Conservation (phyloP, 1,140 invertebrate genomes). For the Drosophila elegans region DNA sequence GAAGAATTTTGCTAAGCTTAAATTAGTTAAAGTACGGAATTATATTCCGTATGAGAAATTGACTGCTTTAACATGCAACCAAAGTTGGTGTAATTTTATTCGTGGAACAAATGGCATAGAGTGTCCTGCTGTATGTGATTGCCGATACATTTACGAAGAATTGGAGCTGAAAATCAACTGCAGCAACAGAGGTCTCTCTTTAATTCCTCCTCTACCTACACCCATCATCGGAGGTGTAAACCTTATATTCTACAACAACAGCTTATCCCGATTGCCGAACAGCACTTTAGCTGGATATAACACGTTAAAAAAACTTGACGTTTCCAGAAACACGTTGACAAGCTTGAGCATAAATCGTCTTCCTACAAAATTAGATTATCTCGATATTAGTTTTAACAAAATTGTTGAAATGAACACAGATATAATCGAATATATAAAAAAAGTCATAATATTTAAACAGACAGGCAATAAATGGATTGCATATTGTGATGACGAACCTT, state of each 20-base stretch:
- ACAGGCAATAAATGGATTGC: slow-evolving; percentile 16
- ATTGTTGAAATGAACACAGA: neutral
- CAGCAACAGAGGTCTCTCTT: neutral
- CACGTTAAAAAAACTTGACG: slow-evolving; percentile 3
- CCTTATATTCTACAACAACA: neutral
- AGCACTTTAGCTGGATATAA: slow-evolving; percentile 4
- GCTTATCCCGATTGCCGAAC: neutral
- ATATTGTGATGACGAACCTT: slow-evolving; percentile 1
- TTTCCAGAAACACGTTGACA: slow-evolving; percentile 3
- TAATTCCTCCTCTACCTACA: slow-evolving; percentile 15
- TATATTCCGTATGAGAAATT: slow-evolving; percentile 2
- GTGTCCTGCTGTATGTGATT: slow-evolving; percentile 7
- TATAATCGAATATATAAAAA: neutral
- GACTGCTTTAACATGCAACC: slow-evolving; percentile 5
- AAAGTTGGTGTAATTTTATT: neutral
- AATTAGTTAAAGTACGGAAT: neutral
- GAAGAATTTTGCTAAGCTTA: neutral
- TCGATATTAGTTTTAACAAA: slow-evolving; percentile 19
- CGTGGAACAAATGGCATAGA: neutral
- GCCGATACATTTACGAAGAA: neutral
- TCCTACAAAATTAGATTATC: neutral
- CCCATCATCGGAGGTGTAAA: neutral
- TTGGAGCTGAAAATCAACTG: slow-evolving; percentile 24
- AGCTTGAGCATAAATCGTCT: neutral
- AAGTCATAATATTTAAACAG: slow-evolving; percentile 3